Evolutionary conservation across 2,797 vertebrate genomes (phyloP).

Genomic region (Emys orbicularis): DNA sequence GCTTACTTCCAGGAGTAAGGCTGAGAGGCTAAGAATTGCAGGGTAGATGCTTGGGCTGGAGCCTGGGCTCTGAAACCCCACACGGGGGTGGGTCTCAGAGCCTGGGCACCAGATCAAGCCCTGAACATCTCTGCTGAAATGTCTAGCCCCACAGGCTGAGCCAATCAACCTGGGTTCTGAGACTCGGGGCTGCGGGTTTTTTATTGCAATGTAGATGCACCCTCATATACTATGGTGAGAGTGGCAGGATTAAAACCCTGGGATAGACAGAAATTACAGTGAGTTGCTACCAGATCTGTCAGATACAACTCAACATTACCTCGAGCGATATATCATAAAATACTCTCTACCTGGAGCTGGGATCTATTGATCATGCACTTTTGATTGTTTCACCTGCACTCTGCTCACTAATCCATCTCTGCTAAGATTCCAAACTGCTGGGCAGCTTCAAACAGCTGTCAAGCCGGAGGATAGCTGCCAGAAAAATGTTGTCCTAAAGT

Average conservation of each 20-base stretch:
- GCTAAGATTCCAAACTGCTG: neutral
- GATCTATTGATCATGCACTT: rapidly evolving
- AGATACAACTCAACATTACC: neutral
- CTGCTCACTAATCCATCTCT: neutral
- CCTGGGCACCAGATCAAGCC: too few relatives aligned
- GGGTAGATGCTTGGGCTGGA: too few relatives aligned
- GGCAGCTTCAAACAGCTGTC: neutral
- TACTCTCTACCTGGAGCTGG: neutral
- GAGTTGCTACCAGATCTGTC: neutral
- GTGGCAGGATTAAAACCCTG: neutral
- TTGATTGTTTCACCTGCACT: neutral
- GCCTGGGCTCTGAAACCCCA: too few relatives aligned
- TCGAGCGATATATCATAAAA: neutral
- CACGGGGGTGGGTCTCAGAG: too few relatives aligned
- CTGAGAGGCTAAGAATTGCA: too few relatives aligned
- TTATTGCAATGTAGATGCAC: too few relatives aligned
- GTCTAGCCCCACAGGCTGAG: too few relatives aligned
- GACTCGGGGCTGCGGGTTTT: too few relatives aligned
- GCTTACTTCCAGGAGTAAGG: too few relatives aligned
- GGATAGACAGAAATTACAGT: conserved; percentile 8
- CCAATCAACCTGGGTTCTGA: too few relatives aligned
- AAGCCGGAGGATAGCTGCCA: neutral
- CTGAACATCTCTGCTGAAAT: too few relatives aligned
- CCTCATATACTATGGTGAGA: too few relatives aligned
- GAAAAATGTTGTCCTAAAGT: neutral